Evolutionary conservation across 2,888 invertebrate species (phyloP), one percentile per base, ranked within the genome.

Genomic region (Cistogaster globosa): DNA sequence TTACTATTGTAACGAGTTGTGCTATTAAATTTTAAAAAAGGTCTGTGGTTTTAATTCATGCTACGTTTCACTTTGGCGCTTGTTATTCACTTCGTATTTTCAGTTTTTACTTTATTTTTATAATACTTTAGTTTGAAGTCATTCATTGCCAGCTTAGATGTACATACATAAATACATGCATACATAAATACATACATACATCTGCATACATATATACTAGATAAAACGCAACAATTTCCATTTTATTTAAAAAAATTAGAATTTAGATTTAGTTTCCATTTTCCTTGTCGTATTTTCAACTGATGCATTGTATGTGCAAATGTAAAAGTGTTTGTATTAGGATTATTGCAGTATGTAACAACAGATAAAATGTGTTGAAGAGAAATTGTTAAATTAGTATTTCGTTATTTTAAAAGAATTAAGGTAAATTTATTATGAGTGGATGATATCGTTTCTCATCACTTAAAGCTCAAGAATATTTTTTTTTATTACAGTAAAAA

Each of bases 21-120:
- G 48, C 58, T 65, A 62, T 72, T 78, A 83, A 74, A 69, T 79
- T 79, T 55, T 16, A 36, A 45, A 77, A 74, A 76, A 22, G 75
- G 60, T 57, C 51, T 83, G 82, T 72, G 82, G 82, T 77, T 83
- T 67, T 58, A 82, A 51, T 75, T 81, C 74, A 81, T 75, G 81
- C 45, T 62, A 75, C 68, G 62, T 80, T 80, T 60, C 74, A 60
- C 32, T 74, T 45, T 74, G 53, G 53, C 67, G 67, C 63, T 67
- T 32, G 26, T 32, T 53, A 22, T 20, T 48, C 45, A 16, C 16
- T 48, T 48, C n/a, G 51, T 53, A 53, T 48, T 75, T 32, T 20
- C 16, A 32, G 36, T 65, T 55, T 58, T 18, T 32, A 36, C 38
- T 62, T 38, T 53, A 45, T 42, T 68, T 62, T 80, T 62, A 62